Percentiles rank a stretch among this genome's conserved stretches.
These are phyloP conservation scores for Upupa epops DNA, from an alignment of 2,113 vertebrate species.

Conservation along the genomic window DNA sequence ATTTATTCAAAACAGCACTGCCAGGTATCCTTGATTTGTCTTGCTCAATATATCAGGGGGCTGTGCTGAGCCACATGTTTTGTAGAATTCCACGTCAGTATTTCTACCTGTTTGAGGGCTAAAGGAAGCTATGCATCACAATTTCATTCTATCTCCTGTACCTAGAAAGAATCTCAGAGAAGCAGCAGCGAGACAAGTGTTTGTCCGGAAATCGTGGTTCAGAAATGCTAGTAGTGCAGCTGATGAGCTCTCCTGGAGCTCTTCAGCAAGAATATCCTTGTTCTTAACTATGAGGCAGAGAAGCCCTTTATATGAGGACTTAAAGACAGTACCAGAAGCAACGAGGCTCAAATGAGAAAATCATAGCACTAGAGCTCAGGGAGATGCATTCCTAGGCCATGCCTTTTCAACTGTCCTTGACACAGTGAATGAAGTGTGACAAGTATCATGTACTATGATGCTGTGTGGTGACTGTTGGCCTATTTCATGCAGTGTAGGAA, in stretches of 20 bases:
- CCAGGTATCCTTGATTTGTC: not conserved
- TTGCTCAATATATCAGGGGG: rapidly evolving
- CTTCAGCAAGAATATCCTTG: not conserved
- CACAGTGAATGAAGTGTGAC: not conserved
- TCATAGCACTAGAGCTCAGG: not conserved
- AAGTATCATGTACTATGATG: not conserved
- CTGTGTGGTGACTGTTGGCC: not conserved
- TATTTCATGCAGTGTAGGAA: not conserved
- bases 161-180: not conserved
- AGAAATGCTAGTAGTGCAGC: not conserved
- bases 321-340: not conserved
- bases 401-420: not conserved
- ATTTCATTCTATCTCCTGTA: not conserved
- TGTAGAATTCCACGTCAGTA: not conserved
- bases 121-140: not conserved
- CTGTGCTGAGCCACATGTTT: rapidly evolving
- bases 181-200: not conserved
- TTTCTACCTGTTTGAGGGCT: not conserved
- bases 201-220: not conserved
- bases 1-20: not conserved
- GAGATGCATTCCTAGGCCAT: not conserved
- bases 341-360: not conserved
- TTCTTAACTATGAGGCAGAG: not conserved
- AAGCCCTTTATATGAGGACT: not conserved
- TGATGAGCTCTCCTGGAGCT: not conserved